These are phyloP conservation scores for Metopolophium dirhodum DNA, from an alignment of 1,140 invertebrate species.

Conservation along the genomic window DNA sequence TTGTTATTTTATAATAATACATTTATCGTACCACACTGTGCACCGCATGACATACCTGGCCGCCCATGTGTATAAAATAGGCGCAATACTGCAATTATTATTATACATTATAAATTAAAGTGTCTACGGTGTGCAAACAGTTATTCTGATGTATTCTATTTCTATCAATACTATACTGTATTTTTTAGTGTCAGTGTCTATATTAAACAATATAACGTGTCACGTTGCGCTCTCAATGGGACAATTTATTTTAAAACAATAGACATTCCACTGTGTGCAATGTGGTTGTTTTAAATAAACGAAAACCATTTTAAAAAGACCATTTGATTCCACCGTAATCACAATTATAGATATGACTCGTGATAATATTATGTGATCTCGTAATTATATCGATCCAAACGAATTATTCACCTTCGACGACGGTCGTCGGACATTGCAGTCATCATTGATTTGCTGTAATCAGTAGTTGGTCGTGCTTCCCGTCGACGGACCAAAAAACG, in stretches of 20 bases:
- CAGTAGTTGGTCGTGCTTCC: not conserved
- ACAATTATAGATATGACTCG: not conserved
- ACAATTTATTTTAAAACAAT: slow-evolving; percentile 44
- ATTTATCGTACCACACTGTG: not conserved
- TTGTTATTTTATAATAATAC: slow-evolving; percentile 11
- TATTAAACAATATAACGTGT: not conserved
- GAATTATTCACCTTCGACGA: not conserved
- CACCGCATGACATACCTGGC: not conserved
- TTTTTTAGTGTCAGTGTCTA: not conserved
- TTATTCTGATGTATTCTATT: not conserved
- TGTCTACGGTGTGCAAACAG: not conserved
- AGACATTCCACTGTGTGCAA: slow-evolving; percentile 12
- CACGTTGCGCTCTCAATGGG: not conserved
- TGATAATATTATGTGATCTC: not conserved
- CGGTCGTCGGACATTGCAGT: not conserved
- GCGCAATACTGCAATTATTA: not conserved
- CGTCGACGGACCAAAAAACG: not conserved
- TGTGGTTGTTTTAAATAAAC: not conserved
- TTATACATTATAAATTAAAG: not conserved
- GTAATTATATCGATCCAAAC: not conserved
- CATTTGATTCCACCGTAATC: not conserved
- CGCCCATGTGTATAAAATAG: not conserved
- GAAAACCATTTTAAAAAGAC: not conserved
- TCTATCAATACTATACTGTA: not conserved
- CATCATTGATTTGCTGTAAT: not conserved